Base-by-base conservation (phyloP, 2,113 vertebrate species). In the Gallinago jamesoni region DNA sequence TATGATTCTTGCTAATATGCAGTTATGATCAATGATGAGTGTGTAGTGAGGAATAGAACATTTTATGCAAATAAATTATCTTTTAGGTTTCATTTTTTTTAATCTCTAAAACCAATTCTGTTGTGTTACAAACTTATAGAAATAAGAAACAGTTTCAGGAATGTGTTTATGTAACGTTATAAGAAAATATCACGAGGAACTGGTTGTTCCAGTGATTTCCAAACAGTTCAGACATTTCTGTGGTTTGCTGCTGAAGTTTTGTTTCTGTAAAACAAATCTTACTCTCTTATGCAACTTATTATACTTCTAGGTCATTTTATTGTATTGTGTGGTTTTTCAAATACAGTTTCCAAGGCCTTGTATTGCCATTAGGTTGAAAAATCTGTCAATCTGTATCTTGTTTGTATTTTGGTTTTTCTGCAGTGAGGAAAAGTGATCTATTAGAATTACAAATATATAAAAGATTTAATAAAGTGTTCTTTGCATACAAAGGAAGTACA, bases 221-320 rank as follows among this genome's bases (percentile, higher is more conserved):
- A 92, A 95, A 86, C 76, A 60, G 80, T 84, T 96, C 92, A 93
- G 93, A 95, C 92, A 96, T 97, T 97, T 96, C 93, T 96, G 92
- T 97, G 96, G 96, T 96, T 97, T 94, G 76, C 72, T 84, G 75
- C 70, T 64, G 43, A 43, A 63, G 55, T 82, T 91, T 78, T 96
- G 30, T 72, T 67, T 78, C 90, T 89, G 86, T 95, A 39, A 96
- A 96, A 96, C 90, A 96, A 84, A 92, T 95, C 76, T 63, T 53
- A 24, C 45, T 79, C 76, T 60, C 79, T 97, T 92, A 96, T 90
- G 88, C 93, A 97, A 96, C 50, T 88, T 47, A 16, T 22, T 92
- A 25, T 63, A 75, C 77, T 96, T 92, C 31, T 57, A 73, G 90
- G 90, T 89, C 88, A 84, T 87, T 90, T 89, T 37, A 62, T 77